Conservation (phyloP, 2,797 vertebrate species). For the Artibeus jamaicensis region DNA sequence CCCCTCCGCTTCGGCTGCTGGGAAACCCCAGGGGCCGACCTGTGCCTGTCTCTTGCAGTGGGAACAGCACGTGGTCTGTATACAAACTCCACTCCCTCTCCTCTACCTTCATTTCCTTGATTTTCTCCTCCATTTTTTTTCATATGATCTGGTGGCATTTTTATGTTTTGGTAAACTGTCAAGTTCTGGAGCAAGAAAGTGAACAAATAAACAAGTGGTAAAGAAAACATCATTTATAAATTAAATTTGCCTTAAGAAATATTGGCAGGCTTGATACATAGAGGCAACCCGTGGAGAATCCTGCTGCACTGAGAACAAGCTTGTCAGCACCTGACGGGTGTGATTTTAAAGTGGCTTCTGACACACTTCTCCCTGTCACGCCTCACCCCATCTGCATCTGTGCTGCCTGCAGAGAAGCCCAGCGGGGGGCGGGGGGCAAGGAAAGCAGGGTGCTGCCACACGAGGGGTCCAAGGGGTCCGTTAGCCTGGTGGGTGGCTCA, state of each 20-base stretch:
- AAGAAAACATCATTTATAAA: background rate
- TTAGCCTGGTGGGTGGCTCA: background rate
- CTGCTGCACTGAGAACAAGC: background rate
- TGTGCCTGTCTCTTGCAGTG: background rate
- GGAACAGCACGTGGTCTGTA: background rate
- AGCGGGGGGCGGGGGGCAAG: rapidly evolving
- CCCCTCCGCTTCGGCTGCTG: background rate
- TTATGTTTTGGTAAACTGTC: background rate
- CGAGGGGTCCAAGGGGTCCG: background rate
- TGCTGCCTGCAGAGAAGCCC: background rate
- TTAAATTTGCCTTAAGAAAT: background rate
- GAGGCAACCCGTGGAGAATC: background rate
- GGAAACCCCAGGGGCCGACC: background rate
- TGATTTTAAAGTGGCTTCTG: background rate
- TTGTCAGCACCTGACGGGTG: background rate
- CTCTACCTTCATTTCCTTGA: background rate
- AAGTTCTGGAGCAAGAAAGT: background rate
- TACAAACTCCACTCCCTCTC: background rate
- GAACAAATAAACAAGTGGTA: background rate
- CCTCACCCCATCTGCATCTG: background rate
- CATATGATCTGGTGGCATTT: background rate
- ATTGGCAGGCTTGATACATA: background rate
- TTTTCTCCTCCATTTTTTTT: background rate
- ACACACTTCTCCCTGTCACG: background rate
- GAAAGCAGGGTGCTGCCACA: background rate